Evolutionary conservation across 2,113 vertebrate species (phyloP), one percentile per base, ranked within the genome.

Genomic region (Struthio camelus): DNA sequence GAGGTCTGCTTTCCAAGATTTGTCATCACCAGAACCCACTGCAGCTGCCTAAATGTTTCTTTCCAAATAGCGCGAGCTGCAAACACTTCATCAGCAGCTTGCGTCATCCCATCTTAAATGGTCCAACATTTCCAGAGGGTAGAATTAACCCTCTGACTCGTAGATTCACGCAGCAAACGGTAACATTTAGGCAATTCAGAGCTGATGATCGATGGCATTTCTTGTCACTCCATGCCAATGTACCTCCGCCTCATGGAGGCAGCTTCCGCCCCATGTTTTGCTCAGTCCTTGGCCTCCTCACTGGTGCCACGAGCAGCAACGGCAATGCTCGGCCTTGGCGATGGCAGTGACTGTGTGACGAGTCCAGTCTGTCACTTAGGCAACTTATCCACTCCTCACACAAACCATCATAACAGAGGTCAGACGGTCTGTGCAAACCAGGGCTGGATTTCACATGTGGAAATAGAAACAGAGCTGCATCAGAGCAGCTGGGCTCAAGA

Each of bases 1-100:
- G 64, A 95, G 88, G 56, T 78, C 79, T 93, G 87, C 91, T 96
- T 95, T 97, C 95, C 90, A 96, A 95, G 93, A 92, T 97, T 85
- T 76, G 14, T 96, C 90, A 94, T 75, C 91, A 93, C 46, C 58
- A 88, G 94, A 93, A 51, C 88, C 70, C 61, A n/a, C n/a, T 90
- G 86, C 92, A 87, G 90, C 89, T 85, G 91, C 94, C 90, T 65
- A 14, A 73, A 46, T 38, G 42, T 12, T 75, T 77, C 88, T 72
- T 94, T 94, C 95, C 91, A 94, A 97, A 95, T 5, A 88, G 85
- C 0, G 34, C 14, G 50, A 93, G 85, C 76, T 93, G 71, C 89
- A 81, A 84, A 77, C 89, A 96, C 83, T 92, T 90, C 84, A 90
- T 89, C 80, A 92, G 62, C 78, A 48, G 86, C 54, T 95, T 85